A percentile compares a stretch with the other conserved stretches of the same genome.
phyloP scores from a whole-genome alignment of 1,140 invertebrate species.

The Drosophila bocki region DNA sequence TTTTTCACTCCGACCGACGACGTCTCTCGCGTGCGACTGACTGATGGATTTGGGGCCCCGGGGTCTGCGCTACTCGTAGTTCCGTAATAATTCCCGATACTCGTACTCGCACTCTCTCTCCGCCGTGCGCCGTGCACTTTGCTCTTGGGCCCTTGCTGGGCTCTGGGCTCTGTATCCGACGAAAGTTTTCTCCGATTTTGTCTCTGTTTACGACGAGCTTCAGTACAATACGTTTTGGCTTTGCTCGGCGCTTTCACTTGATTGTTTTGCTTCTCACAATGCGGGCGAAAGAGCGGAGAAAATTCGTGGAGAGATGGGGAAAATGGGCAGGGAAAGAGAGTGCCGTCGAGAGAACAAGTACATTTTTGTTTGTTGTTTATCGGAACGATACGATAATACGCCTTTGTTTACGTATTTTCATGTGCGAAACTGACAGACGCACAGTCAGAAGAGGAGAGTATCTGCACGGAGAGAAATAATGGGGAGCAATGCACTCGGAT shows the following conservation, averaged over 20 bases:
- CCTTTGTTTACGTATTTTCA: conserved; percentile 78
- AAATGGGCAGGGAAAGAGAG: conserved; percentile 18
- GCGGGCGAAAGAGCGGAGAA: conserved; percentile 66
- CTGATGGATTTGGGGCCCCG: conserved; percentile 51
- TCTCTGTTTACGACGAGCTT: conserved; percentile 41
- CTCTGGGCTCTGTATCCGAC: conserved; percentile 50
- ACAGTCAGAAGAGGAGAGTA: conserved; percentile 12
- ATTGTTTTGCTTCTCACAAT: conserved; percentile 68
- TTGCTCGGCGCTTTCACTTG: conserved; percentile 75
- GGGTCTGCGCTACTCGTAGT: conserved; percentile 50
- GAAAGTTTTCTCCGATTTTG: conserved; percentile 55
- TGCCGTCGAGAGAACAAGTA: conserved; percentile 49
- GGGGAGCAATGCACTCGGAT: conserved; percentile 4
- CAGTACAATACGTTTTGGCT: conserved; percentile 58
- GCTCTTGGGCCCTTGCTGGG: conserved; percentile 61
- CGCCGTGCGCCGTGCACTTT: conserved; percentile 78
- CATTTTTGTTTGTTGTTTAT: conserved; percentile 73
- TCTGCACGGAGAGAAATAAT: background rate
- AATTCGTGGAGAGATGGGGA: conserved; percentile 7
- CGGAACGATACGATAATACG: conserved; percentile 65
- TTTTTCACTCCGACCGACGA: conserved; percentile 40
- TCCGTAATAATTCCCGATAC: conserved; percentile 73
- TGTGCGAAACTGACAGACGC: conserved; percentile 62
- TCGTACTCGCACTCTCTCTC: conserved; percentile 35
- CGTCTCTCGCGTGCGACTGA: conserved; percentile 48